Base-by-base conservation (phyloP, 1,140 invertebrate genomes). In the Watersipora subatra region DNA sequence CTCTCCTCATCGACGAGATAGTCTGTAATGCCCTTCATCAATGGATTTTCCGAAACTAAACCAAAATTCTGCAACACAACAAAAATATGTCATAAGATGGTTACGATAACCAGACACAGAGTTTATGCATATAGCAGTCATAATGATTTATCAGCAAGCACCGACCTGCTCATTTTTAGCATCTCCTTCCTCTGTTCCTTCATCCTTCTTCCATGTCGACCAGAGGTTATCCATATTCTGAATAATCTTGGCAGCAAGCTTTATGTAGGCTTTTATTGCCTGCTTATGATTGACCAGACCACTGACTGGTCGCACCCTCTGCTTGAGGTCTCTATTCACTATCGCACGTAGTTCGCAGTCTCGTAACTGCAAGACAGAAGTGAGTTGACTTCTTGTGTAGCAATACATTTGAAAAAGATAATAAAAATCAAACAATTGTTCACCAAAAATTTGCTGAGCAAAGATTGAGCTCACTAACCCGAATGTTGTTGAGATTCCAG, bases 1-100 rank as follows among this genome's bases (percentile, higher is more conserved):
- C 90, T 94, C 0, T 92, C 93, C 83, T 99, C 95, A 79, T 99
- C 96, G 66, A 99, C 97, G 20, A 99, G 80, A 80, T 94, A 97
- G 76, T 99, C 94, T 0, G 93, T 97, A 64, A 99, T 97, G 74
- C 97, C 97, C 72, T 93, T 89, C 66, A 99, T 81, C 15, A 98
- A 88, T 2, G 96, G 95, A 82, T 99, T 99, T 70, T 89, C 89
- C 0, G 93, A 93, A 26, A 89, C 68, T 12, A 76, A 62, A 30
- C 78, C 89, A 79, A 91, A 91, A 28, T 46, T 68, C 63, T 80
- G 66, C 28, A 59, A 59, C 58, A 59, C 7, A 59, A 20, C 20
- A n/a, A n/a, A 19, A 63, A 12, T 12, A 63, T 59, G 26, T 26
- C 57, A 59, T 55, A 55, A 17, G 15, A 17, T 17, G n/a, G 15